Percentiles rank a stretch among this genome's conserved stretches.
Conservation (phyloP, 2,797 vertebrate species). For the Trichosurus vulpecula region DNA sequence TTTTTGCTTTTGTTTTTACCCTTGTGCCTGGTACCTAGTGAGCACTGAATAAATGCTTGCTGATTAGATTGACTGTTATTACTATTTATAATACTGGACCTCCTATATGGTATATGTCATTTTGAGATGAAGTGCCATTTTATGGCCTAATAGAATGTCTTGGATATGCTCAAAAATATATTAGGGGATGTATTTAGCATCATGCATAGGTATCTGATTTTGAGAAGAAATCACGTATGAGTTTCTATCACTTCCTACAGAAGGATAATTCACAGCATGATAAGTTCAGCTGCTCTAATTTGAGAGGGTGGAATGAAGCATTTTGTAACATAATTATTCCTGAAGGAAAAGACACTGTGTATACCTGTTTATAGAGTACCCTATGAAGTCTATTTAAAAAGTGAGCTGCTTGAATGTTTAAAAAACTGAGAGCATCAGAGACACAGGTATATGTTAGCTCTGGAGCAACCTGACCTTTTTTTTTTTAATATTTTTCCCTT, state of each 20-base stretch:
- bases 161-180: conserved; percentile 30
- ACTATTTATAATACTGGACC: not conserved
- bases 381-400: conserved; percentile 11
- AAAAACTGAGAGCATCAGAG: not conserved
- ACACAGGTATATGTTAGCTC: not conserved
- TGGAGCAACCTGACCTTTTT: not conserved
- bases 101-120: not conserved
- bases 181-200: conserved; percentile 33
- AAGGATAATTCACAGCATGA: not conserved
- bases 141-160: conserved; percentile 8
- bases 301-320: not conserved
- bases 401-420: not conserved
- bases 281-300: conserved; percentile 40
- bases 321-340: conserved; percentile 54
- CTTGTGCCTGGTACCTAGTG: not conserved
- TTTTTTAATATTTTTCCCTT: not conserved
- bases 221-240: conserved; percentile 41
- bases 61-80: not conserved
- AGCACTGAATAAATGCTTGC: not conserved
- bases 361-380: conserved; percentile 24
- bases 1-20: not conserved
- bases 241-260: conserved; percentile 19
- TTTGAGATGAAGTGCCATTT: conserved; percentile 27
- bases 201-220: conserved; percentile 6
- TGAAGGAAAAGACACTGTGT: conserved; percentile 6